phyloP scores from a whole-genome alignment of 2,797 vertebrate species.

The Acestrorhynchus altus region DNA sequence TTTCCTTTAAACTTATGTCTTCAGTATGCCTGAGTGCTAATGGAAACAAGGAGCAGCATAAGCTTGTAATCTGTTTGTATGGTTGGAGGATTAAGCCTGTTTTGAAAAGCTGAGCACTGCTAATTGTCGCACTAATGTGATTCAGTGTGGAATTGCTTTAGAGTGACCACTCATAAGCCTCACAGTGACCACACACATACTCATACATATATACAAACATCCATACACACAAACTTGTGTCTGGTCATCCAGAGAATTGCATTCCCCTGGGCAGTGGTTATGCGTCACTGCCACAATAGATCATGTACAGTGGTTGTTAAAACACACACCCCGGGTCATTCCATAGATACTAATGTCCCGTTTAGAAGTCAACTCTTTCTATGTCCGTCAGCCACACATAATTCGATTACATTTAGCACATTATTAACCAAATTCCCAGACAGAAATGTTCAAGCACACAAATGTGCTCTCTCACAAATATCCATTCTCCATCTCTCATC shows the following conservation, averaged over 20 bases:
- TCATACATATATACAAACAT: slow-evolving; percentile 12
- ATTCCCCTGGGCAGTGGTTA: slow-evolving; percentile 1
- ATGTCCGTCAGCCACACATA: not conserved
- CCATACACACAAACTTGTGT: not conserved
- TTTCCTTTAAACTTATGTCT: slow-evolving; percentile 8
- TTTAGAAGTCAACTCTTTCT: not conserved
- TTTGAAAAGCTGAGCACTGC: slow-evolving; percentile 48
- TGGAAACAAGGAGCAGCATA: slow-evolving; percentile 7
- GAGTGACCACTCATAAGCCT: slow-evolving; percentile 40
- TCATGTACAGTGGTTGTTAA: not conserved
- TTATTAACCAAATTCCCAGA: slow-evolving; percentile 15
- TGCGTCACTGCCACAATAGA: slow-evolving; percentile 1
- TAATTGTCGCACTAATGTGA: slow-evolving; percentile 44
- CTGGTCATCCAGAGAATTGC: slow-evolving; percentile 18
- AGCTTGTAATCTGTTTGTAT: slow-evolving; percentile 49
- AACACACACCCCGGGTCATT: not conserved
- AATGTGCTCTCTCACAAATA: not conserved
- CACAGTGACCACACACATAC: slow-evolving; percentile 39
- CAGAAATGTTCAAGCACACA: not conserved
- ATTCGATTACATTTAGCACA: not conserved
- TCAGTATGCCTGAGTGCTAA: not conserved
- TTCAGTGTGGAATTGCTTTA: slow-evolving; percentile 50
- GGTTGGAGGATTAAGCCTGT: slow-evolving; percentile 46
- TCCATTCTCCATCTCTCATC: slow-evolving; percentile 11
- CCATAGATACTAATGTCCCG: not conserved